Evolutionary conservation across 2,888 invertebrate genomes (phyloP).

Genomic region (Eudasyphora cyanicolor): DNA sequence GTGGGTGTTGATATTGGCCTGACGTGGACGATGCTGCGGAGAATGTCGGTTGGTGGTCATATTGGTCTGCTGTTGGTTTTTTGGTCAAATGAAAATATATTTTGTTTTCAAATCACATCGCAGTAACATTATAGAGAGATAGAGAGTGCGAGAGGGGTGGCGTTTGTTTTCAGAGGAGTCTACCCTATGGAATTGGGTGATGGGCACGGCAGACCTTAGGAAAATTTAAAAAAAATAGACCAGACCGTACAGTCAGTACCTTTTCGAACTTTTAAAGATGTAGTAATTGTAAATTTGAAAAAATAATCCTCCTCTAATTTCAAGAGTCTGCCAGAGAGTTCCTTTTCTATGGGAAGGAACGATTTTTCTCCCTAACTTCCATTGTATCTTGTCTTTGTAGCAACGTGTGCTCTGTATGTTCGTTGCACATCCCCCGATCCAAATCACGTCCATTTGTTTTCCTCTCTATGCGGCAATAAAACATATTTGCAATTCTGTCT

Average conservation of each 20-base stretch:
- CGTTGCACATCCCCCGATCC: neutral
- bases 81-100: slow-evolving; percentile 25
- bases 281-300: too few relatives aligned
- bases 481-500: slow-evolving; percentile 27
- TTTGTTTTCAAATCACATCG: slow-evolving; percentile 15
- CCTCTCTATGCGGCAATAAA: neutral
- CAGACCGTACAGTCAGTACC: too few relatives aligned
- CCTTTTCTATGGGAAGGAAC: too few relatives aligned
- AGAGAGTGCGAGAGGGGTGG: too few relatives aligned
- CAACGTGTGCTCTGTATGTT: neutral
- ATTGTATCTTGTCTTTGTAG: neutral
- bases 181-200: neutral
- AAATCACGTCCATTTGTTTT: slow-evolving; percentile 6
- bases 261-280: neutral
- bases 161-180: neutral
- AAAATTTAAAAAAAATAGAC: too few relatives aligned
- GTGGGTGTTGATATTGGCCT: slow-evolving; percentile 7
- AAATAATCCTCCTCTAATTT: neutral
- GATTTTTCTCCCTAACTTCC: neutral
- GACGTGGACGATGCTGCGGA: neutral
- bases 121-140: neutral
- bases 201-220: neutral
- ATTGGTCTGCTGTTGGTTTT: neutral
- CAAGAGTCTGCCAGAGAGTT: neutral
- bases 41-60: neutral